Conservation (phyloP, 2,113 vertebrate genomes). For the Callopanchax toddi region DNA sequence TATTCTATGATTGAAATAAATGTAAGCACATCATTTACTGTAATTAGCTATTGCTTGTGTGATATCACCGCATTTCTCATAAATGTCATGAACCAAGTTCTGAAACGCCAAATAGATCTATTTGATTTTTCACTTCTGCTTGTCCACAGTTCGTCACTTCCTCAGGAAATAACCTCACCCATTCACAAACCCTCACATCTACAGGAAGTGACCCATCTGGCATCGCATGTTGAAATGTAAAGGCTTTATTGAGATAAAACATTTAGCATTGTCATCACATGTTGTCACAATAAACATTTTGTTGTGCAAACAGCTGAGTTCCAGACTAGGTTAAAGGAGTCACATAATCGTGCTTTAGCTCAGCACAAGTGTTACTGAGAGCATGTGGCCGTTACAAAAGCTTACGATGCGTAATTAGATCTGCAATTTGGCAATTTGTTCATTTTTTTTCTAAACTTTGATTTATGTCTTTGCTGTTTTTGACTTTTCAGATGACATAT, state of each 20-base stretch:
- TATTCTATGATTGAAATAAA: too few species aligned
- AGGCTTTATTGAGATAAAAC: background rate
- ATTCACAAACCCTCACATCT: background rate
- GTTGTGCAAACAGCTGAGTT: conserved; percentile 32
- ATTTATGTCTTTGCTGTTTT: too few species aligned
- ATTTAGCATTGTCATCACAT: conserved; percentile 24
- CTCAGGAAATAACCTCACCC: background rate
- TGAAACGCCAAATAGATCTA: too few species aligned
- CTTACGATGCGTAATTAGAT: too few species aligned
- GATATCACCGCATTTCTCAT: too few species aligned
- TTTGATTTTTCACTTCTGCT: too few species aligned
- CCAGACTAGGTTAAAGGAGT: background rate
- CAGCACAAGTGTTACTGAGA: background rate
- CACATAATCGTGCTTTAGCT: background rate
- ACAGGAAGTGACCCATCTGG: background rate
- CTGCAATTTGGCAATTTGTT: too few species aligned
- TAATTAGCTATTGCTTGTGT: too few species aligned
- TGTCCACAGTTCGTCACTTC: background rate
- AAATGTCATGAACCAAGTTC: background rate
- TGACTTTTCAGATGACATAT: background rate
- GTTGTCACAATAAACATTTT: conserved; percentile 48
- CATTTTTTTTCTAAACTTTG: too few species aligned
- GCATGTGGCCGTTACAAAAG: too few species aligned
- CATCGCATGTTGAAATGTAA: background rate
- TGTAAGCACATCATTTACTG: too few species aligned